Conservation (phyloP, 2,888 invertebrate genomes). For the Cataglyphis livida region DNA sequence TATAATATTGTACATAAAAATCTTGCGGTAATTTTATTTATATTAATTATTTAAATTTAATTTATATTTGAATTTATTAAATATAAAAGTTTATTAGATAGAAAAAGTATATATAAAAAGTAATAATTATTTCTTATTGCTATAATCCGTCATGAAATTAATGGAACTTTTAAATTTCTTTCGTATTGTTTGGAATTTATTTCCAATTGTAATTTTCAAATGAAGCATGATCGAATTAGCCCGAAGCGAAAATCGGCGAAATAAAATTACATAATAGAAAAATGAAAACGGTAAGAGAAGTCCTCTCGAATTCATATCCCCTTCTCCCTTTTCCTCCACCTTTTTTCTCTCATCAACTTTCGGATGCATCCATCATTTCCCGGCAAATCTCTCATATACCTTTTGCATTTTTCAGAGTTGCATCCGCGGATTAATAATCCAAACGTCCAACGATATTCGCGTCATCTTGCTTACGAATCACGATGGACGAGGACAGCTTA, state of each 20-base stretch:
- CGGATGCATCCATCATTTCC: background rate
- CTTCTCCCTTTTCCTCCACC: background rate
- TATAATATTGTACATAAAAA: background rate
- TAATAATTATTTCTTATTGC: background rate
- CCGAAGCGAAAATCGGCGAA: background rate
- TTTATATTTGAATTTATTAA: constrained; percentile 15
- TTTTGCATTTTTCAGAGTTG: background rate
- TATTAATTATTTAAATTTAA: background rate
- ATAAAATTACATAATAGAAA: background rate
- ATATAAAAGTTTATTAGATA: background rate
- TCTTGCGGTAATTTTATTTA: background rate
- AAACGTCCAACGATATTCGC: background rate
- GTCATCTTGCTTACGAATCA: constrained; percentile 23
- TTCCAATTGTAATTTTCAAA: background rate
- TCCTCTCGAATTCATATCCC: constrained; percentile 12
- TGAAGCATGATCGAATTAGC: background rate
- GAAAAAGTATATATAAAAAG: background rate
- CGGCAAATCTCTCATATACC: background rate
- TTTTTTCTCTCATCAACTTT: background rate
- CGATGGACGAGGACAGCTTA: background rate
- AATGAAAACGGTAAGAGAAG: background rate
- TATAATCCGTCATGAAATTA: background rate
- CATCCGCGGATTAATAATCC: constrained; percentile 16
- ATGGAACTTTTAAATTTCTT: background rate
- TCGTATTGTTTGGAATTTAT: background rate